These are phyloP conservation scores for Damaliscus lunatus DNA, from an alignment of 2,113 vertebrate species.

Conservation along the genomic window DNA sequence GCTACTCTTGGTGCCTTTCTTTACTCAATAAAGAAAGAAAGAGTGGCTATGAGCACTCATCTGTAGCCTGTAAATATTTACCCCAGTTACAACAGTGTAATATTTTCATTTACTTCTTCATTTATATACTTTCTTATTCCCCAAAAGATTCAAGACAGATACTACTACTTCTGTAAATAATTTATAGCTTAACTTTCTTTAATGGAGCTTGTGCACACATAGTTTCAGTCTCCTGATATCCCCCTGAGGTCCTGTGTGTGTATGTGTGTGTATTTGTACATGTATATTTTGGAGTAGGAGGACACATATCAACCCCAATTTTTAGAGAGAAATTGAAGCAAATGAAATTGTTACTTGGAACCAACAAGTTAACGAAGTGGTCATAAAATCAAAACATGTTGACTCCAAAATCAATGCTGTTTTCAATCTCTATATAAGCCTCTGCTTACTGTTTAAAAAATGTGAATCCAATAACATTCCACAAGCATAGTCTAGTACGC, in stretches of 20 bases:
- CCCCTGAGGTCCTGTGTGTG: not conserved
- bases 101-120: not conserved
- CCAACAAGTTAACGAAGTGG: not conserved
- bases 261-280: not conserved
- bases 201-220: not conserved
- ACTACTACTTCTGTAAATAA: not conserved
- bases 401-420: not conserved
- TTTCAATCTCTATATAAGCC: not conserved
- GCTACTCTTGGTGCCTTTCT: not conserved
- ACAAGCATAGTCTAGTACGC: not conserved
- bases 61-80: not conserved
- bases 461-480: not conserved
- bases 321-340: slow-evolving; percentile 37
- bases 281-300: not conserved
- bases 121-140: not conserved
- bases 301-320: not conserved
- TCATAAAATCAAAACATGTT: not conserved
- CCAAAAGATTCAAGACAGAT: not conserved
- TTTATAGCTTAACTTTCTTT: slow-evolving; percentile 1
- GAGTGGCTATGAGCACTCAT: not conserved
- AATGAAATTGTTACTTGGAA: slow-evolving; percentile 21
- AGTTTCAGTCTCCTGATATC: not conserved
- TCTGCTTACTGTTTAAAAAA: not conserved
- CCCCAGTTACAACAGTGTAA: not conserved
- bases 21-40: not conserved